These are phyloP conservation scores for Choloepus hoffmanni DNA, from an alignment of 2,113 vertebrate genomes.

Conservation along the genomic window DNA sequence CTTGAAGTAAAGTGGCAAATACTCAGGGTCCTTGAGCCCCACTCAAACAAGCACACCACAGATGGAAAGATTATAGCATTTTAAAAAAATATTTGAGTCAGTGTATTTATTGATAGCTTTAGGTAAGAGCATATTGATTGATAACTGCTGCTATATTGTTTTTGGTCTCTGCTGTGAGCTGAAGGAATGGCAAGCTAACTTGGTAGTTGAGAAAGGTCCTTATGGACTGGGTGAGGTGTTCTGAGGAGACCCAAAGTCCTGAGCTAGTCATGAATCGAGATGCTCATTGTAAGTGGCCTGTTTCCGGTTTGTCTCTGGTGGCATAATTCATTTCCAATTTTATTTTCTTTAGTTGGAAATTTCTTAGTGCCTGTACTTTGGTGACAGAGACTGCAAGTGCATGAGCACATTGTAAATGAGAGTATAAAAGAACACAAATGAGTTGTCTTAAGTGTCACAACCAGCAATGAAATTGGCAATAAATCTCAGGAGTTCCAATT, in stretches of 20 bases:
- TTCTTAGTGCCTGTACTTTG: conserved; percentile 51
- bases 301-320: background rate
- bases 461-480: conserved; percentile 68
- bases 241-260: background rate
- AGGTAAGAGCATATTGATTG: background rate
- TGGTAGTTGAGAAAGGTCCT: background rate
- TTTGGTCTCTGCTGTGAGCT: background rate
- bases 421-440: conserved; percentile 76
- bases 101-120: conserved; percentile 32
- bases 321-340: conserved; percentile 66
- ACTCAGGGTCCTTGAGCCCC: background rate
- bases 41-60: background rate
- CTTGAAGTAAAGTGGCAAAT: background rate
- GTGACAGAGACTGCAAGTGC: conserved; percentile 59
- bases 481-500: conserved; percentile 68
- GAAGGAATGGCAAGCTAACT: background rate
- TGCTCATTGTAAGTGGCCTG: background rate
- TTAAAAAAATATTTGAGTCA: background rate
- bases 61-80: background rate
- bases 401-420: conserved; percentile 67
- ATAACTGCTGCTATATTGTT: background rate
- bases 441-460: conserved; percentile 70
- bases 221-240: background rate
- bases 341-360: conserved; percentile 63
- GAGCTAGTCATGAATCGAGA: background rate